Evolutionary conservation across 2,888 invertebrate species (phyloP).

Genomic region (Stegophylla sp.): DNA sequence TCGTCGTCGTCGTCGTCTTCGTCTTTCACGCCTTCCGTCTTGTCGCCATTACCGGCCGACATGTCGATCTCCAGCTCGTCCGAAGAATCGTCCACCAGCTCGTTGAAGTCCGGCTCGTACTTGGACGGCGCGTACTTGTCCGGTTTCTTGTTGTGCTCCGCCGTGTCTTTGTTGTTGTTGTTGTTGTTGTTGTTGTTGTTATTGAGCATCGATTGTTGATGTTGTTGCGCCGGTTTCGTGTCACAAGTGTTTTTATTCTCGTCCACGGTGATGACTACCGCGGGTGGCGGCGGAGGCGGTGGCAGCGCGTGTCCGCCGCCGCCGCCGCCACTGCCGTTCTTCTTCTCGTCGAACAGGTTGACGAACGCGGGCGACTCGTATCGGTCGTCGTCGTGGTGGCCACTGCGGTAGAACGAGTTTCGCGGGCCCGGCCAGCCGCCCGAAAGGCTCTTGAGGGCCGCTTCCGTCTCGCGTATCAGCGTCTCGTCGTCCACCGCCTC

Average conservation of each 20-base stretch:
- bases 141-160: constrained; percentile 38
- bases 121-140: constrained; percentile 67
- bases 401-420: constrained; percentile 68
- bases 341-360: constrained; percentile 83
- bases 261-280: constrained; percentile 70
- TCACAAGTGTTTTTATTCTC: constrained; percentile 63
- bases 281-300: constrained; percentile 68
- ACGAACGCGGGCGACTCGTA: constrained; percentile 80
- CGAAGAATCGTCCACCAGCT: constrained; percentile 76
- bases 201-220: no score
- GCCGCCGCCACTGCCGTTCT: constrained; percentile 69
- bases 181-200: constrained; percentile 25
- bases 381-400: constrained; percentile 71
- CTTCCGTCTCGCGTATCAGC: constrained; percentile 85
- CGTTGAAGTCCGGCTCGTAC: constrained; percentile 79
- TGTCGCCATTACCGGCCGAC: constrained; percentile 70
- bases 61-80: constrained; percentile 81
- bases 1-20: constrained; percentile 67
- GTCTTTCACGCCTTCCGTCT: no score
- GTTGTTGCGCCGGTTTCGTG: constrained; percentile 29
- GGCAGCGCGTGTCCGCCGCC: constrained; percentile 67
- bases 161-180: constrained; percentile 47
- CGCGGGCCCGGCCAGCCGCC: constrained; percentile 78
- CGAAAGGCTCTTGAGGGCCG: constrained; percentile 84
- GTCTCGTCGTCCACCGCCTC: constrained; percentile 79